A percentile compares a stretch with the other conserved stretches of the same genome.
Conservation (phyloP, 2,797 vertebrate species). For the Meriones psammophilus region DNA sequence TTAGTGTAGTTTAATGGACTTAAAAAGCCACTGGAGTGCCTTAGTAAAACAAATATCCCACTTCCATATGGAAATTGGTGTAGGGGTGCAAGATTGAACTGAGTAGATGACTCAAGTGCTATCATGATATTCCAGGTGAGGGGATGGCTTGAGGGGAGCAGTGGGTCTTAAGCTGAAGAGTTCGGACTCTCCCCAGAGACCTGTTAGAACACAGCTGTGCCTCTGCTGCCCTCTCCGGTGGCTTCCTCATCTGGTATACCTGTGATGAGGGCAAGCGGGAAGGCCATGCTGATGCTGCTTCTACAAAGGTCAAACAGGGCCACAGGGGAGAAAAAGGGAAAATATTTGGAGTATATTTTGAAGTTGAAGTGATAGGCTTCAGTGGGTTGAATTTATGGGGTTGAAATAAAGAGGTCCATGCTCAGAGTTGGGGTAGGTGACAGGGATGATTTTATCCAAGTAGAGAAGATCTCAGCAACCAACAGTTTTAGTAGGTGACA, state of each 20-base stretch:
- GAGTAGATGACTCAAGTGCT: background rate
- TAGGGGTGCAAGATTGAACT: background rate
- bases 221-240: background rate
- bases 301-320: background rate
- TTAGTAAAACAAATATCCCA: background rate
- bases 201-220: background rate
- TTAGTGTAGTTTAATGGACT: slow-evolving; percentile 8
- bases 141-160: background rate
- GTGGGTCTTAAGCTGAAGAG: background rate
- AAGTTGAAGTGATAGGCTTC: background rate
- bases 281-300: background rate
- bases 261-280: background rate
- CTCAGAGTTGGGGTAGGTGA: background rate
- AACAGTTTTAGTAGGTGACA: background rate
- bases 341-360: slow-evolving; percentile 10
- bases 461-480: background rate
- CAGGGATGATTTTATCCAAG: background rate
- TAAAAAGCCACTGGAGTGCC: background rate
- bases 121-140: background rate
- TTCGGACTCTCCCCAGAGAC: background rate
- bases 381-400: background rate
- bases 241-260: background rate
- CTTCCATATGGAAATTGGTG: background rate
- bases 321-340: background rate
- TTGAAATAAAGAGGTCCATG: background rate